Base-by-base conservation (phyloP, 2,888 invertebrate species). In the Pseudococcus jackbeardsleyi region DNA sequence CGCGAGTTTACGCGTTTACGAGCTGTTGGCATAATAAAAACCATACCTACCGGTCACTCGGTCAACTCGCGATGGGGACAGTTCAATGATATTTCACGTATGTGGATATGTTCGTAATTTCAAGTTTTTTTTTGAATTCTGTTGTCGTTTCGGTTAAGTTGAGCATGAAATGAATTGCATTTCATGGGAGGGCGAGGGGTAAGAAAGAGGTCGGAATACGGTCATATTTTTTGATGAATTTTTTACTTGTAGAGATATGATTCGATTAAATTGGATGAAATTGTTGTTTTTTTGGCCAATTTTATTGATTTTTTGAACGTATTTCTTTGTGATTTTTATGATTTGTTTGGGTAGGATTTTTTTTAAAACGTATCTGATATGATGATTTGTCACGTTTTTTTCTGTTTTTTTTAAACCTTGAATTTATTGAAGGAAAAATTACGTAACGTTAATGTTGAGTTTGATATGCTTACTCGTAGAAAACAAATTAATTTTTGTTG, bases 351-450 rank as follows among this genome's bases (percentile, higher is more conserved):
- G 46, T 50, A 50, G 12, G 12, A n/a, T n/a, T 17, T 54, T 54
- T 17, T 54, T 54, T 54, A 0, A 54, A n/a, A n/a, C 48, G 48
- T 50, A 12, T 50, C 11, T 54, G n/a, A 54, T 54, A n/a, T n/a
- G 54, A 54, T n/a, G n/a, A n/a, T 54, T 54, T 54, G 17, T 54
- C 54, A 54, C 54, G 54, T 54, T n/a, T 54, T 54, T 54, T 54
- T 42, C 7, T 42, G 5, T n/a, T n/a, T 15, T n/a, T 54, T 6
- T 54, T 1, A 7, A n/a, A 54, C 54, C 54, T 54, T 54, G 54
- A 54, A 54, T 54, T 54, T 54, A 54, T 54, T 6, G 54, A 54
- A 54, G 54, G 15, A 15, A 12, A 54, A 54, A 54, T 77, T 22
- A 77, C 39, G 12, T 77, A 26, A 15, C n/a, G 17, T 54, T 54